Base-by-base conservation (phyloP, 2,113 vertebrate species). In the Leucoraja erinaceus region DNA sequence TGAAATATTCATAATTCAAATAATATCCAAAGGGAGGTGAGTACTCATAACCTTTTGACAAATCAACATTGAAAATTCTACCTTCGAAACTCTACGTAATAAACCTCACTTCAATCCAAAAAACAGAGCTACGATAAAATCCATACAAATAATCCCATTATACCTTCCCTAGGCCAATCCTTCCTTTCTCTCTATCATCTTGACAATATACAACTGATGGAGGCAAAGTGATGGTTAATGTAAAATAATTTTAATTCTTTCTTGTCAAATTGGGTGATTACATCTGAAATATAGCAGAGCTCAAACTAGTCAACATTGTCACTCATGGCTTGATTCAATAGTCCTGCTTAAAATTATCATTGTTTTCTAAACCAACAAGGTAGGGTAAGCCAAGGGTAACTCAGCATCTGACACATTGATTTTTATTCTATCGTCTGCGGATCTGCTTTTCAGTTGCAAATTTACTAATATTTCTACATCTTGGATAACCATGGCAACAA, bases 391-490 rank as follows among this genome's bases (percentile, higher is more conserved):
- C 22, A 5, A 74, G 20, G 22, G 18, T 72, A 91, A 91, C 25
- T 33, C 68, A 25, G 38, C 68, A 74, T 74, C 20, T 72, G 90
- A 72, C 28, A 9, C 38, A 91, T 12, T 91, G 20, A 63, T 63
- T 63, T 31, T 66, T 63, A 63, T 88, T 88, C 63, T 88, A 16
- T 6, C 12, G 83, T 14, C n/a, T 61, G 83, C 83, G 18, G 83
- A 88, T 91, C 38, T 91, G 66, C 33, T 72, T 91, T 74, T 91
- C 68, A 74, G 66, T 88, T 63, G 83, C 54, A 54, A 68, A 91
- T 91, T 91, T 91, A 72, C 22, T 91, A 74, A 70, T 91, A 38
- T 91, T 74, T 91, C 90, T 25, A 74, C 66, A 91, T 91, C 90
- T 38, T 47, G 38, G 3, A 91, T 91, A 91, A 38, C 68, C 90